These are phyloP conservation scores for Micoletzkya japonica DNA, from an alignment of 2,888 invertebrate species.

Conservation along the genomic window DNA sequence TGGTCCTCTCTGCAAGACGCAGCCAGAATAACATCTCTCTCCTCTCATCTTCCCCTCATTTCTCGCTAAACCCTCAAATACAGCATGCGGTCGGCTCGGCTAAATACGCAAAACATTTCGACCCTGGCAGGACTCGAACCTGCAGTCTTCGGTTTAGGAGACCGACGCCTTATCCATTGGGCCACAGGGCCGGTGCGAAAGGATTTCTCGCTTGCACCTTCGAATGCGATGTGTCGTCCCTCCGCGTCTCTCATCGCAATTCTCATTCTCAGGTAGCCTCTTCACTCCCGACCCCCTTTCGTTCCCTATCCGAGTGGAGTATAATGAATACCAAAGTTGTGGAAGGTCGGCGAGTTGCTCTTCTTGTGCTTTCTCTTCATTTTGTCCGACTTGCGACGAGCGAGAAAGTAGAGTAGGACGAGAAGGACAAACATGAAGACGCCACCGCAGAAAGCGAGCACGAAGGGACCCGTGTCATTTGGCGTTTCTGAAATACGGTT, in stretches of 20 bases:
- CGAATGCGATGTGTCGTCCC: background rate
- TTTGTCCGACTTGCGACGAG: conserved; percentile 11
- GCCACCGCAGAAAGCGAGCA: conserved; percentile 2
- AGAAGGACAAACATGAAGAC: conserved; percentile 19
- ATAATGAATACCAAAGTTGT: background rate
- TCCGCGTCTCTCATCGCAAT: no score
- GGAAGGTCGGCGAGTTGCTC: background rate
- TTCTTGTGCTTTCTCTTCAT: conserved; percentile 6
- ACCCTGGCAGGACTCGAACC: conserved; percentile 56
- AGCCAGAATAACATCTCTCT: no score
- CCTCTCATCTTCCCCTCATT: no score
- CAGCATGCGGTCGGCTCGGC: no score
- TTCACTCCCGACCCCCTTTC: background rate
- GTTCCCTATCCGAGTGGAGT: background rate
- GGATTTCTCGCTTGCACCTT: background rate
- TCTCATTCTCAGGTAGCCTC: no score
- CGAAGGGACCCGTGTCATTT: conserved; percentile 1
- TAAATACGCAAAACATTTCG: conserved; percentile 27
- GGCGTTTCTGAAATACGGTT: conserved; percentile 25
- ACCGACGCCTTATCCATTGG: conserved; percentile 62
- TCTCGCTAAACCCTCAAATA: no score
- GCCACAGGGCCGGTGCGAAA: conserved; percentile 36
- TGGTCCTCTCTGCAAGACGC: no score
- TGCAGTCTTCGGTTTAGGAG: conserved; percentile 60
- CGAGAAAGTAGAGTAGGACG: conserved; percentile 3